These are phyloP conservation scores for Ptychadena robeensis DNA, from an alignment of 2,797 vertebrate species.

Conservation along the genomic window DNA sequence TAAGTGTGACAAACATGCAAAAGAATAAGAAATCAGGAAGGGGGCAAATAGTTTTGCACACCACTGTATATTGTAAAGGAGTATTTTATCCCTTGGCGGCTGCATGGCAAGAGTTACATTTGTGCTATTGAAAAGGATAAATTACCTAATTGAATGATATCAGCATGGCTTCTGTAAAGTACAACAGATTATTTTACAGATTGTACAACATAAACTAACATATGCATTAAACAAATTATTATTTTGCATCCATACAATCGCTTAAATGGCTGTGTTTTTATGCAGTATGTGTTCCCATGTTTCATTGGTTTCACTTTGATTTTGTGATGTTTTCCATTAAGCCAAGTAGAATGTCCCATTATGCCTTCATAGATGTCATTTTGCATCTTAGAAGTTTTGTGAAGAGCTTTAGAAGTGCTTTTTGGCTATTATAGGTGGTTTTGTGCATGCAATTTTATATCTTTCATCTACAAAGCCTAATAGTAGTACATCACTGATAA, in stretches of 20 bases:
- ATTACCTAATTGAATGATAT: no score
- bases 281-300: neutral
- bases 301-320: neutral
- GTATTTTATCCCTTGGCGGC: neutral
- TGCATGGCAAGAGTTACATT: neutral
- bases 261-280: neutral
- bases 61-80: no score
- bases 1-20: no score
- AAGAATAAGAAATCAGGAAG: no score
- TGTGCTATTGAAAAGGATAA: neutral
- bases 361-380: neutral
- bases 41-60: no score
- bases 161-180: neutral
- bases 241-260: neutral
- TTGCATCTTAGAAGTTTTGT: neutral
- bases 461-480: constrained; percentile 33
- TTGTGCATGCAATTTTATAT: constrained; percentile 7
- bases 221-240: neutral
- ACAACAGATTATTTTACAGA: neutral
- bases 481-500: neutral
- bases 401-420: constrained; percentile 17
- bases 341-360: neutral
- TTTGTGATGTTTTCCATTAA: neutral
- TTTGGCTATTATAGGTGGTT: constrained; percentile 27
- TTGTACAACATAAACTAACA: neutral